phyloP scores from a whole-genome alignment of 2,113 vertebrate species.

The Microtus montanus region DNA sequence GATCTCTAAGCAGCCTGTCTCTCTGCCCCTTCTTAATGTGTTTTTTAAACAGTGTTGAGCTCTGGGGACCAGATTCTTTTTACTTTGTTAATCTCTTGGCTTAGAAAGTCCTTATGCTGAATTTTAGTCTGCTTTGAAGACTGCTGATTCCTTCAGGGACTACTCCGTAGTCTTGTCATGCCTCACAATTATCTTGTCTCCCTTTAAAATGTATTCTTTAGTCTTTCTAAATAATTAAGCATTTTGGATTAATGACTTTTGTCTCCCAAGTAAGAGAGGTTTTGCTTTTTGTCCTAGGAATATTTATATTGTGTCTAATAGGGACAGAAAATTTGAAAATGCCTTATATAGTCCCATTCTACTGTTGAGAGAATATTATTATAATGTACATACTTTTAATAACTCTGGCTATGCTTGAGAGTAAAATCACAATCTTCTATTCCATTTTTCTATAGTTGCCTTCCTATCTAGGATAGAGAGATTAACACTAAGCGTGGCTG shows the following conservation, averaged over 20 bases:
- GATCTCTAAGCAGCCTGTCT: background rate
- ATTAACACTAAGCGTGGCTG: background rate
- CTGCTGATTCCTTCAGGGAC: background rate
- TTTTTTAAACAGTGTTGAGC: background rate
- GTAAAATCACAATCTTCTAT: background rate
- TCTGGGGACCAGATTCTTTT: background rate
- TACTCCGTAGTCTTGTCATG: background rate
- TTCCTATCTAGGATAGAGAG: background rate
- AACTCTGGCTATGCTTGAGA: background rate
- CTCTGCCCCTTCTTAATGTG: background rate
- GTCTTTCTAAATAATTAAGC: constrained; percentile 14
- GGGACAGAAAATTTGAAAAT: constrained; percentile 4
- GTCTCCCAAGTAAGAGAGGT: background rate
- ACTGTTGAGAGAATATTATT: background rate
- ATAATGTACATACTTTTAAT: background rate
- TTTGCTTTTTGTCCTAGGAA: background rate
- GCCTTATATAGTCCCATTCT: background rate
- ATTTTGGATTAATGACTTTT: constrained; percentile 3
- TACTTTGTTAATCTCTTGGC: constrained; percentile 13
- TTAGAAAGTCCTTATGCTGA: constrained; percentile 21
- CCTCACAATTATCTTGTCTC: background rate
- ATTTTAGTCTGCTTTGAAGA: background rate
- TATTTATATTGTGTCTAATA: background rate
- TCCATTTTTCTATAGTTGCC: background rate
- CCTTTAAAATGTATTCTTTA: background rate